phyloP scores from a whole-genome alignment of 2,888 invertebrate species.

The Drosophila lutescens region DNA sequence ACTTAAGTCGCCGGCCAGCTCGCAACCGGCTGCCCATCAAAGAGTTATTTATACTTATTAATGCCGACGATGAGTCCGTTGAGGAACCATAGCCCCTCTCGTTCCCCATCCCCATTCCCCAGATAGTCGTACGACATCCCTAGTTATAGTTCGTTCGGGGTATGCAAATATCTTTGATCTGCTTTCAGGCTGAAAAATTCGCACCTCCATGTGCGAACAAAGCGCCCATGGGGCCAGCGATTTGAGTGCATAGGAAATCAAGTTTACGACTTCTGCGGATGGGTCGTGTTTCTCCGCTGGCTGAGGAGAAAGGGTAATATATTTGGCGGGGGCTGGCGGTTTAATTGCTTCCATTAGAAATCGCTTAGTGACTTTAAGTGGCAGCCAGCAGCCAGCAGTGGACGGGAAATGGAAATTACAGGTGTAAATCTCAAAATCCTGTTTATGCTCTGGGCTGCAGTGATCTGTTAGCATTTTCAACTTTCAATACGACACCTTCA shows the following conservation, averaged over 20 bases:
- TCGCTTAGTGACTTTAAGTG: constrained; percentile 57
- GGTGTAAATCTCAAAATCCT: constrained; percentile 41
- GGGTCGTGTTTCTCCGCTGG: constrained; percentile 4
- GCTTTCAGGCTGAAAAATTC: constrained; percentile 64
- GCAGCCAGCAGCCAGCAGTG: constrained; percentile 30
- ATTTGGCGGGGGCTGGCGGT: constrained; percentile 29
- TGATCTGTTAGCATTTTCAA: constrained; percentile 4
- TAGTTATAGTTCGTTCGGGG: constrained; percentile 11
- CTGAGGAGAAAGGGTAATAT: not conserved
- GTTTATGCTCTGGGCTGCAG: constrained; percentile 6
- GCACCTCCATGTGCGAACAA: constrained; percentile 65
- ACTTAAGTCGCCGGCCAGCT: constrained; percentile 41
- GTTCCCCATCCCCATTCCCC: not conserved
- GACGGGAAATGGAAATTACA: constrained; percentile 36
- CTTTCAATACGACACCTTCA: constrained; percentile 34
- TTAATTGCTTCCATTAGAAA: constrained; percentile 76
- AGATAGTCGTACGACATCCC: constrained; percentile 1
- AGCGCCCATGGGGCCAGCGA: constrained; percentile 27
- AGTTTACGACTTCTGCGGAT: constrained; percentile 41
- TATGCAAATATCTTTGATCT: constrained; percentile 77
- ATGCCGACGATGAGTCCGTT: constrained; percentile 40
- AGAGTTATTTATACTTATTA: constrained; percentile 46
- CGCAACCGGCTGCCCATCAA: constrained; percentile 60
- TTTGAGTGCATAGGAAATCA: constrained; percentile 38
- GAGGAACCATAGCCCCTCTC: not conserved